Conservation (phyloP, 2,888 invertebrate genomes). For the Pocota personata region DNA sequence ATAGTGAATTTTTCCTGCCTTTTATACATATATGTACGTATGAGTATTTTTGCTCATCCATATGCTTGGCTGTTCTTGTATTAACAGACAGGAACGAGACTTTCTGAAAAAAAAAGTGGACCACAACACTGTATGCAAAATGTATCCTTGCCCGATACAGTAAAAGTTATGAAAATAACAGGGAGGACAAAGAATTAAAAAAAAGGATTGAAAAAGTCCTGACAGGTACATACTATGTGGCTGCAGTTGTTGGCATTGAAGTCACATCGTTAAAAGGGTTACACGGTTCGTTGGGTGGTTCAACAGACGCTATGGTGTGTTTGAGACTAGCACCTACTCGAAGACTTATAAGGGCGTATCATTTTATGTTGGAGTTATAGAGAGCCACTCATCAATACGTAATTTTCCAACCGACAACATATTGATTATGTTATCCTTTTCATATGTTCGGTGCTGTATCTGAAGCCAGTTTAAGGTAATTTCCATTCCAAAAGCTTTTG, state of each 20-base stretch:
- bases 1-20: constrained; percentile 16
- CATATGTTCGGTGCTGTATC: background rate
- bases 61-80: background rate
- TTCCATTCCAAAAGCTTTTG: constrained; percentile 8
- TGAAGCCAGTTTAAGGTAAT: constrained; percentile 26
- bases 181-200: background rate
- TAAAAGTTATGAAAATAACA: constrained; percentile 35
- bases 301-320: background rate
- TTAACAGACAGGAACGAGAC: background rate
- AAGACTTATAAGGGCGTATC: background rate
- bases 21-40: background rate
- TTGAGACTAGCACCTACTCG: constrained; percentile 19
- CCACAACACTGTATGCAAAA: constrained; percentile 23
- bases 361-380: background rate
- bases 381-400: constrained; percentile 34
- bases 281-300: background rate
- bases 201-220: constrained; percentile 40
- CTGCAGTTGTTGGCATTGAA: constrained; percentile 4
- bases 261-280: constrained; percentile 26
- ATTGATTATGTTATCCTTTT: constrained; percentile 16
- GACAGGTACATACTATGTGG: constrained; percentile 12
- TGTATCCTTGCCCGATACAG: constrained; percentile 13
- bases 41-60: background rate
- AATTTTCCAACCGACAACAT: constrained; percentile 16
- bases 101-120: background rate